phyloP scores from a whole-genome alignment of 2,888 invertebrate species.

The Azorinus chamasolen region DNA sequence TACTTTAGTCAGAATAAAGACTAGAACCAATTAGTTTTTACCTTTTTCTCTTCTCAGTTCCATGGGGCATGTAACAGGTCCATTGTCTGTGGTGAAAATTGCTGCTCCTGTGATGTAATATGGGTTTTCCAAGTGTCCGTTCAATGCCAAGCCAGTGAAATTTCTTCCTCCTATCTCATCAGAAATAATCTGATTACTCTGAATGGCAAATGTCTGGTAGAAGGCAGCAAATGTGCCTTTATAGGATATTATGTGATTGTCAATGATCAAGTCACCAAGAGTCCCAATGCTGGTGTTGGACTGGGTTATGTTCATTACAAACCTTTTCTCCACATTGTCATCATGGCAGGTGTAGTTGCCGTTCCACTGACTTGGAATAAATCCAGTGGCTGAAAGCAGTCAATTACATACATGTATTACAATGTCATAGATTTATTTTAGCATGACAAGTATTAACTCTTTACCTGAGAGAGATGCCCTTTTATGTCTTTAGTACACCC shows the following conservation, averaged over 20 bases:
- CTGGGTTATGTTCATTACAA: slow-evolving; percentile 35
- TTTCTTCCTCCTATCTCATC: slow-evolving; percentile 26
- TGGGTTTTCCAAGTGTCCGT: slow-evolving; percentile 21
- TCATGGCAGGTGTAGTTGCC: slow-evolving; percentile 37
- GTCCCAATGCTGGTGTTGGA: slow-evolving; percentile 23
- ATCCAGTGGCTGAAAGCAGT: slow-evolving; percentile 16
- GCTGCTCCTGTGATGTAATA: slow-evolving; percentile 15
- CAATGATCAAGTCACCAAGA: slow-evolving; percentile 8
- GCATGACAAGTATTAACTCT: too few species aligned
- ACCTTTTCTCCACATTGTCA: slow-evolving; percentile 1
- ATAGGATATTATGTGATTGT: slow-evolving; percentile 7
- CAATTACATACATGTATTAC: too few species aligned
- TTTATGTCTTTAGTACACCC: too few species aligned
- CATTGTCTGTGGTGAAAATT: not conserved
- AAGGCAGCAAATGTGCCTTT: slow-evolving; percentile 31
- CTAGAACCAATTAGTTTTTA: too few species aligned
- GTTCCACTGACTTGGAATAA: slow-evolving; percentile 57
- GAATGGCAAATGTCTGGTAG: slow-evolving; percentile 19
- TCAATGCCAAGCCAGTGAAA: slow-evolving; percentile 32
- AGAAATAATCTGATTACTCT: slow-evolving; percentile 8
- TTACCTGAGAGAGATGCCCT: too few species aligned
- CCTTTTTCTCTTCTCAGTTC: slow-evolving; percentile 45
- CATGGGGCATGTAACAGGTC: slow-evolving; percentile 30
- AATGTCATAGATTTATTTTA: too few species aligned
- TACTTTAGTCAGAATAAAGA: too few species aligned